Percentiles rank a stretch among this genome's conserved stretches.
These are phyloP conservation scores for Vidua macroura DNA, from an alignment of 2,113 vertebrate genomes.

Conservation along the genomic window DNA sequence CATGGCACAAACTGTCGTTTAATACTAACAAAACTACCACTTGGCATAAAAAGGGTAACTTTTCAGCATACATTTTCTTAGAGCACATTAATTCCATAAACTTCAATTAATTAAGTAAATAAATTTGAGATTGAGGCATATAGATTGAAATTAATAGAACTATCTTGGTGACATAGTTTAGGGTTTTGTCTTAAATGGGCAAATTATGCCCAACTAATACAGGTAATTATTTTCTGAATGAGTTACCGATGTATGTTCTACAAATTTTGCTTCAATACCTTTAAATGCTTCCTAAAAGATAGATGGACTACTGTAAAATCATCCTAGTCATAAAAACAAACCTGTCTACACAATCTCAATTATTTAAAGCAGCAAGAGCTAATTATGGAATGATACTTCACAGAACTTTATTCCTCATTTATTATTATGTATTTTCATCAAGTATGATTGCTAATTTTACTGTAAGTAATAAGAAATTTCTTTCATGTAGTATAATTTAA, in stretches of 20 bases:
- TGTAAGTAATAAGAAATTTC: slow-evolving; percentile 31
- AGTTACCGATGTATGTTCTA: slow-evolving; percentile 21
- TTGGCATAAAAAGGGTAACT: neutral
- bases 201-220: neutral
- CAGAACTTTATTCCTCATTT: slow-evolving; percentile 4
- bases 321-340: slow-evolving; percentile 21
- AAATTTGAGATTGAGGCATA: neutral
- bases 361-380: slow-evolving; percentile 45
- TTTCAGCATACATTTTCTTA: neutral
- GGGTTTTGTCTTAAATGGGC: neutral
- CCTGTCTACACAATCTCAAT: neutral
- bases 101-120: neutral
- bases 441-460: slow-evolving; percentile 40
- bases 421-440: slow-evolving; percentile 25
- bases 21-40: neutral
- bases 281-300: neutral
- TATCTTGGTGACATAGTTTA: neutral
- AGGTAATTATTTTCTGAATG: neutral
- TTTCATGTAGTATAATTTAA: slow-evolving; percentile 24
- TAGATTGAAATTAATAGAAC: neutral
- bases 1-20: neutral
- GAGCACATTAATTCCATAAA: neutral
- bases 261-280: slow-evolving; percentile 37
- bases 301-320: neutral
- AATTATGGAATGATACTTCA: slow-evolving; percentile 3